These are phyloP conservation scores for Loxodonta africana DNA, from an alignment of 2,113 vertebrate species.

Conservation along the genomic window DNA sequence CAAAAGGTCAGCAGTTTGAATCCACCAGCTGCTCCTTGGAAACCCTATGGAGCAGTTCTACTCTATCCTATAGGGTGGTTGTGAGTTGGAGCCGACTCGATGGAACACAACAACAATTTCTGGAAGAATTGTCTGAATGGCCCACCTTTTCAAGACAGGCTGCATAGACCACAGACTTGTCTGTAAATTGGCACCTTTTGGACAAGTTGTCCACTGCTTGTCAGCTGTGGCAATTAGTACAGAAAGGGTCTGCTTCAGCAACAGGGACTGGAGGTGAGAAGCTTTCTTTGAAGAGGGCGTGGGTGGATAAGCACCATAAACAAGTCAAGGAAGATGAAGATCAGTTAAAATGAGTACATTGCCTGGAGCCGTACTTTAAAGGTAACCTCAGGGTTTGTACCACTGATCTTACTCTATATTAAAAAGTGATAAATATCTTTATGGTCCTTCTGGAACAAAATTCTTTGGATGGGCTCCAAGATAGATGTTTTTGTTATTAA, in stretches of 20 bases:
- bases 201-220: background rate
- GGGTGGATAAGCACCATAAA: background rate
- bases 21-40: too few species aligned
- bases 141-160: background rate
- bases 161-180: background rate
- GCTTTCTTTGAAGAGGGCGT: background rate
- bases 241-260: background rate
- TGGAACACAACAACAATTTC: background rate
- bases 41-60: too few species aligned
- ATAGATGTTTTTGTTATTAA: slow-evolving; percentile 37
- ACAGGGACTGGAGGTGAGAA: background rate
- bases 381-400: background rate
- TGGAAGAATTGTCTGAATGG: background rate
- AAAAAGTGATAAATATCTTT: slow-evolving; percentile 19
- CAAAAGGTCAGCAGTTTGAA: too few species aligned
- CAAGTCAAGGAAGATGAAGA: background rate
- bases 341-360: background rate
- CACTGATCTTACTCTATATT: background rate
- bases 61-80: too few species aligned
- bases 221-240: background rate
- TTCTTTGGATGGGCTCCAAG: slow-evolving; percentile 50
- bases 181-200: background rate
- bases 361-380: background rate
- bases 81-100: too few species aligned
- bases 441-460: slow-evolving; percentile 28